Base-by-base conservation (phyloP, 2,888 invertebrate species). In the Ypsolopha scabrella region DNA sequence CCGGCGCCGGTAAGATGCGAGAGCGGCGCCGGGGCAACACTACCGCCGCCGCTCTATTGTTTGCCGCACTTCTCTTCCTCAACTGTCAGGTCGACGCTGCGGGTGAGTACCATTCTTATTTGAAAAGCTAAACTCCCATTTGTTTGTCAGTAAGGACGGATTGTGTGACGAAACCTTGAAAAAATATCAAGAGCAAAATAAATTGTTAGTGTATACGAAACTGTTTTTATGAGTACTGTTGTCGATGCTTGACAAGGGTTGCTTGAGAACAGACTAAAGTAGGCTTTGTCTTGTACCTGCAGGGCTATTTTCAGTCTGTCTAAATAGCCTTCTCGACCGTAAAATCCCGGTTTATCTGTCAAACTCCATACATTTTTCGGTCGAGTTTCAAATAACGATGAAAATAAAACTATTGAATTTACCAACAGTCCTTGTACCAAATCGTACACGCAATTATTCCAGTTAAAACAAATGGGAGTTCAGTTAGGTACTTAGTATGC, bases 1-100 rank as follows among this genome's bases (percentile, higher is more conserved):
- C 65, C 72, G 75, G 86, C 85, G 85, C 83, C 83, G 76, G 77
- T 85, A 86, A 86, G 70, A 86, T 86, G 86, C 80, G 82, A 83
- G 80, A 79, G 82, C 70, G 82, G 76, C 78, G 83, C 58, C 74
- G 69, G 75, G 71, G 75, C 70, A 75, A 74, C 72, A 75, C 76
- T 69, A 76, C 81, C 82, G 79, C 72, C 69, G 76, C 77, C 77
- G 75, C 75, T 73, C 75, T 83, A 64, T 72, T 85, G 70, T 68
- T 80, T 65, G 79, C 74, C 73, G 80, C 75, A 72, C 74, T 85
- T 59, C 72, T 85, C 72, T 75, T 80, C 75, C 69, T 80, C 63
- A 73, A 69, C 69, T 72, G 72, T 65, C 78, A 77, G 73, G 83
- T 76, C 70, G 75, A 77, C 65, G 85, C 86, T 57, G 68, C 75